These are phyloP conservation scores for Halictus quadricinctus DNA, from an alignment of 2,888 invertebrate genomes.

Conservation along the genomic window DNA sequence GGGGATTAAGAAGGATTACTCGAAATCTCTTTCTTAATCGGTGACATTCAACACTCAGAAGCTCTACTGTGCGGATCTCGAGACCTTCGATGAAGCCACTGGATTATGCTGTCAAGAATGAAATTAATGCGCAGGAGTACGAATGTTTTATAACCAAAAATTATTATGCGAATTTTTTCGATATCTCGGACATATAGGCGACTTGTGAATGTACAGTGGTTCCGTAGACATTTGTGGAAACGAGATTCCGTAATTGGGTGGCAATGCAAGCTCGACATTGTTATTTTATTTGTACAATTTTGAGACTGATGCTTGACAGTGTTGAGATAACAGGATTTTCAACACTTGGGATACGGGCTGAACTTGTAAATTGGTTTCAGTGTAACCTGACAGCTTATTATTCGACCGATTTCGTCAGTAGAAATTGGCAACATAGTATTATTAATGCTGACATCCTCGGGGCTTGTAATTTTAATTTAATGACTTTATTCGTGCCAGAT, in stretches of 20 bases:
- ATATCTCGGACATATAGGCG: background rate
- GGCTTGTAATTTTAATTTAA: slow-evolving; percentile 57
- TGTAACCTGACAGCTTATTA: slow-evolving; percentile 24
- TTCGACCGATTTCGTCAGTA: slow-evolving; percentile 35
- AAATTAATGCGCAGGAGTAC: background rate
- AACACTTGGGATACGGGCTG: slow-evolving; percentile 9
- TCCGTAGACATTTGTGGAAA: background rate
- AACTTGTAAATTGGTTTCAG: background rate
- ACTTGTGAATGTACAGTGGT: background rate
- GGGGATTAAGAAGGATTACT: slow-evolving; percentile 14
- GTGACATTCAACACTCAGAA: slow-evolving; percentile 3
- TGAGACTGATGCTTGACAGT: background rate
- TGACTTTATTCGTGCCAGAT: slow-evolving; percentile 54
- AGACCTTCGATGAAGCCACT: background rate
- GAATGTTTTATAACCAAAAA: background rate
- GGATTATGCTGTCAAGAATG: background rate
- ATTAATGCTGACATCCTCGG: slow-evolving; percentile 35
- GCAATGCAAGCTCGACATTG: too few species aligned
- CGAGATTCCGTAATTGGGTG: background rate
- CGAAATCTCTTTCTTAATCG: slow-evolving; percentile 11
- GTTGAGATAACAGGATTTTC: background rate
- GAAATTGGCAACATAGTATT: slow-evolving; percentile 55
- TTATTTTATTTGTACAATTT: background rate
- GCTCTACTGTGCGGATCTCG: background rate
- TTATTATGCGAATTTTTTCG: background rate